Evolutionary conservation across 2,113 vertebrate genomes (phyloP).

Genomic region (Cyanistes caeruleus): DNA sequence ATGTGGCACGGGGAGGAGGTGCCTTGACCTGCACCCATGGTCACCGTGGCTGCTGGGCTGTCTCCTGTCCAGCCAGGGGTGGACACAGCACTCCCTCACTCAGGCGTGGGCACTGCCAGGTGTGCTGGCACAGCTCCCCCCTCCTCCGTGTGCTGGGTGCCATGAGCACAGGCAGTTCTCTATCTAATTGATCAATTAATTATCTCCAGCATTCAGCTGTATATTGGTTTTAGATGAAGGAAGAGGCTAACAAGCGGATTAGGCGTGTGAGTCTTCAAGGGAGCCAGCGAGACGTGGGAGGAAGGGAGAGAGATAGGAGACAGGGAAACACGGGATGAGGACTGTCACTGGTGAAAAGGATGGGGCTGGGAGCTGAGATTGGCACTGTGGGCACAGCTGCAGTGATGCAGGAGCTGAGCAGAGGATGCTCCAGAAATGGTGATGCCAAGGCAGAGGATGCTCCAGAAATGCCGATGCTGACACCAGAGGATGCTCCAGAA

Average conservation of each 20-base stretch:
- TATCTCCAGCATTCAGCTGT: constrained; percentile 30
- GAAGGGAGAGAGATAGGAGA: not conserved
- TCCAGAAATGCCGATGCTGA: not conserved
- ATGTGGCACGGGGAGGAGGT: not conserved
- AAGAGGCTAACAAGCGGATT: constrained; percentile 34
- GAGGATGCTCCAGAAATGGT: not conserved
- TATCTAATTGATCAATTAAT: constrained; percentile 65
- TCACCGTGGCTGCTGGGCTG: not conserved
- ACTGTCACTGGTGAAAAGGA: not conserved
- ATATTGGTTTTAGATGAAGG: constrained; percentile 53
- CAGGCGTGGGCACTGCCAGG: not conserved
- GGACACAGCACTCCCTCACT: not conserved
- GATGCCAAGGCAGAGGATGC: not conserved
- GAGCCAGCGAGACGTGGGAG: not conserved
- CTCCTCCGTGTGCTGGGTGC: not conserved
- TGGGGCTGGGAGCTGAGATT: not conserved
- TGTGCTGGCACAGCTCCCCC: not conserved
- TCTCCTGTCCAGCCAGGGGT: not conserved
- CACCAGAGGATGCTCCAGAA: not conserved
- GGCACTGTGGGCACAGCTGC: not conserved
- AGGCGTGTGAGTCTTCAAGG: not conserved
- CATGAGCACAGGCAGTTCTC: not conserved
- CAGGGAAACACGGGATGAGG: accelerated
- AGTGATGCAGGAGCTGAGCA: not conserved
- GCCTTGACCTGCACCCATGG: not conserved